Evolutionary conservation across 2,797 vertebrate genomes (phyloP).

Genomic region (Microhierax caerulescens): DNA sequence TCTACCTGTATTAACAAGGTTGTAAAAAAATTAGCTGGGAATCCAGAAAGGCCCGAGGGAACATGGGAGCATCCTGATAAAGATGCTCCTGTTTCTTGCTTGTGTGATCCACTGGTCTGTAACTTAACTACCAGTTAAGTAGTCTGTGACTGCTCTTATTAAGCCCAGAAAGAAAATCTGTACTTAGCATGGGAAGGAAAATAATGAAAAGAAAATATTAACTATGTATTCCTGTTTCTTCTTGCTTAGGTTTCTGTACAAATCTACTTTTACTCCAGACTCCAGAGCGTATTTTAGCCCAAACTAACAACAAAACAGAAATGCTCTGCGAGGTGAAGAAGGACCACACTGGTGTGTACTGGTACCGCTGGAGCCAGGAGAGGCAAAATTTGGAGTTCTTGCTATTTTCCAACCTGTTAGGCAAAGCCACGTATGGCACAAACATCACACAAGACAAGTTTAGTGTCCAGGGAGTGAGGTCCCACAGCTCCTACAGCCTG

Average conservation of each 20-base stretch:
- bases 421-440: neutral
- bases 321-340: neutral
- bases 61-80: neutral
- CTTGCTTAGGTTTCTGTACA: neutral
- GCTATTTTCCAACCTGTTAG: neutral
- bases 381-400: slow-evolving; percentile 13
- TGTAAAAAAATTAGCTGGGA: neutral
- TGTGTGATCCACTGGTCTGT: fast-evolving
- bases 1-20: neutral
- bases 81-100: neutral
- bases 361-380: slow-evolving; percentile 51
- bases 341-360: neutral
- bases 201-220: neutral
- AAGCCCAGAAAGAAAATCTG: neutral
- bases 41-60: neutral
- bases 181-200: neutral
- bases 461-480: fast-evolving
- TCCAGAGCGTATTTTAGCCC: neutral
- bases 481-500: neutral
- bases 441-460: neutral
- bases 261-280: neutral
- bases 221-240: neutral
- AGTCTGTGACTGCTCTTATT: neutral
- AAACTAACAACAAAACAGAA: neutral
- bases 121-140: neutral